Conservation (phyloP, 1,140 invertebrate genomes). For the Galleria mellonella region DNA sequence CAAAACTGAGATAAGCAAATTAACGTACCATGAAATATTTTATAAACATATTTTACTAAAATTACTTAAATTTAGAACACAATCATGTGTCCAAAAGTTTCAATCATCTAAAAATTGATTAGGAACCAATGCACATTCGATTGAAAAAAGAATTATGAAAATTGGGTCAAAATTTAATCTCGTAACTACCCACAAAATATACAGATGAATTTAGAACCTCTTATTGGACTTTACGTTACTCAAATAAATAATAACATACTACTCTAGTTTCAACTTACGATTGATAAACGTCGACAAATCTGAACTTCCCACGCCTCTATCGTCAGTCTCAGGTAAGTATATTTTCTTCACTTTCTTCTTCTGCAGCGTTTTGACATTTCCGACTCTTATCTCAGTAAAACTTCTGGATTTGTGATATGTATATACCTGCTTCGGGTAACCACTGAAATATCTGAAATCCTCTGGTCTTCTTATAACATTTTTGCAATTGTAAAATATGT, state of each 20-base stretch:
- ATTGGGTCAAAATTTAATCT: too few relatives aligned
- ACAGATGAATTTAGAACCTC: too few relatives aligned
- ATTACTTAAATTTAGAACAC: too few relatives aligned
- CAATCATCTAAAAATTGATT: too few relatives aligned
- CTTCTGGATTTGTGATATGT: conserved; percentile 24
- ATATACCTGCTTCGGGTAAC: conserved; percentile 22
- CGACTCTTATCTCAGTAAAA: conserved; percentile 35
- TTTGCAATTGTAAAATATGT: conserved; percentile 29
- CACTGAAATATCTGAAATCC: conserved; percentile 23
- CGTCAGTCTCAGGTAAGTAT: conserved; percentile 39
- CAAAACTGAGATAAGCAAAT: conserved; percentile 1
- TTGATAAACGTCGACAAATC: conserved; percentile 17
- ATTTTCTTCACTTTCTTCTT: conserved; percentile 32
- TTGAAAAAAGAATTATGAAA: too few relatives aligned
- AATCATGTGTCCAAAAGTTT: too few relatives aligned
- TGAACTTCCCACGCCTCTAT: conserved; percentile 34
- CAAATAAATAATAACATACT: too few relatives aligned
- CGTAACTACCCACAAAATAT: too few relatives aligned
- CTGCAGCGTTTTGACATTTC: conserved; percentile 28
- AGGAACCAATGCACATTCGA: too few relatives aligned
- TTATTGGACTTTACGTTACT: too few relatives aligned
- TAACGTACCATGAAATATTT: neutral
- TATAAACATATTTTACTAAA: too few relatives aligned
- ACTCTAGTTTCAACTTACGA: conserved; percentile 19
- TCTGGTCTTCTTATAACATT: conserved; percentile 9